These are phyloP conservation scores for Stenodema calcarata DNA, from an alignment of 2,888 invertebrate genomes.

Conservation along the genomic window DNA sequence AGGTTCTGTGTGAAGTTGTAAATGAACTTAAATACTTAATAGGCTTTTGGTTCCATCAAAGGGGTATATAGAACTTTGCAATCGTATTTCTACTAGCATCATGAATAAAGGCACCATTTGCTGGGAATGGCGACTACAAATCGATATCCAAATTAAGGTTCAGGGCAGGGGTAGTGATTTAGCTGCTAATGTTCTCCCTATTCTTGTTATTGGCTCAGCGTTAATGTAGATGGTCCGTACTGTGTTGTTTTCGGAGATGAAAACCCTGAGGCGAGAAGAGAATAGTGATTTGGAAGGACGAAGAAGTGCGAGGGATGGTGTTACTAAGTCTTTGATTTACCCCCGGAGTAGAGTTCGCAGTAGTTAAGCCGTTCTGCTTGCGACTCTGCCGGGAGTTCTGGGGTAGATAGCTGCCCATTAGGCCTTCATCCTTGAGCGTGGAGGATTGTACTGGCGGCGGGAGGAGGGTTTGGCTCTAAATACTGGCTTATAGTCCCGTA, in stretches of 20 bases:
- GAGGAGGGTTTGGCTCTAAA: background rate
- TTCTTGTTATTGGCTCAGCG: background rate
- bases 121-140: background rate
- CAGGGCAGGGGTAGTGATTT: background rate
- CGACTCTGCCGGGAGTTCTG: background rate
- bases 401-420: slow-evolving; percentile 30
- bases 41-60: background rate
- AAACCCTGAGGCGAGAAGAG: background rate
- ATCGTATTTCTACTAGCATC: background rate
- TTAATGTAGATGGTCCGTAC: background rate
- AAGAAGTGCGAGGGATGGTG: background rate
- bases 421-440: background rate
- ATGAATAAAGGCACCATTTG: background rate
- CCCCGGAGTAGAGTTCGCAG: background rate
- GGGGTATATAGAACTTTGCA: background rate
- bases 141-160: background rate
- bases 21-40: too few relatives aligned
- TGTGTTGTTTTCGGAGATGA: slow-evolving; percentile 1
- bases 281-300: background rate
- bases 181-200: background rate
- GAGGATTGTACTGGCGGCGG: background rate
- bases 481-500: slow-evolving; percentile 28
- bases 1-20: too few relatives aligned
- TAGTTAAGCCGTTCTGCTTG: slow-evolving; percentile 29
- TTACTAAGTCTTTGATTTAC: slow-evolving; percentile 42